These are phyloP conservation scores for Caenorhabditis sp. DNA, from an alignment of 2,888 invertebrate species.

Conservation along the genomic window DNA sequence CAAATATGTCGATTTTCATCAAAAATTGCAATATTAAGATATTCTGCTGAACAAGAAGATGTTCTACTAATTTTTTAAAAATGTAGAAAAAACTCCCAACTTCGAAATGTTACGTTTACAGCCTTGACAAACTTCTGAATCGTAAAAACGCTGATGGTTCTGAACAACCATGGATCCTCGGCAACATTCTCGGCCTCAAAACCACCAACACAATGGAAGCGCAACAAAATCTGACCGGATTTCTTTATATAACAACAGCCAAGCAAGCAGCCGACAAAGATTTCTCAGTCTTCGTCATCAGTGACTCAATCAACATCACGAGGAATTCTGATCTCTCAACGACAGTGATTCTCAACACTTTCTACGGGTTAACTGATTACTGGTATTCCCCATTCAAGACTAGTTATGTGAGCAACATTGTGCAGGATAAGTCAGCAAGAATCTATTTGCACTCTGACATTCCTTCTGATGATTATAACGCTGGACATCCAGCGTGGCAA, in stretches of 20 bases:
- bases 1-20: too few relatives aligned
- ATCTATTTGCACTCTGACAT: neutral
- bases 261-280: constrained; percentile 10
- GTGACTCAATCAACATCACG: neutral
- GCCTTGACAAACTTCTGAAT: neutral
- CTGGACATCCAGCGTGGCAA: neutral
- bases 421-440: neutral
- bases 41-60: too few relatives aligned
- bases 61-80: neutral
- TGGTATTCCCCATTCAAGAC: neutral
- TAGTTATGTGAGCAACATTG: neutral
- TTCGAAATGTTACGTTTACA: neutral
- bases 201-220: neutral
- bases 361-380: neutral
- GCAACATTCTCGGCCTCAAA: neutral
- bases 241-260: constrained; percentile 15
- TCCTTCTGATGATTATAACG: neutral
- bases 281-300: neutral
- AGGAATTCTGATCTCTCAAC: neutral
- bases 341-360: neutral
- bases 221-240: constrained; percentile 8
- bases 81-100: neutral
- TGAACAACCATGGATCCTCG: neutral
- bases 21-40: too few relatives aligned
- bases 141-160: neutral